Conservation (phyloP, 2,888 invertebrate genomes). For the Drosophila eohydei region DNA sequence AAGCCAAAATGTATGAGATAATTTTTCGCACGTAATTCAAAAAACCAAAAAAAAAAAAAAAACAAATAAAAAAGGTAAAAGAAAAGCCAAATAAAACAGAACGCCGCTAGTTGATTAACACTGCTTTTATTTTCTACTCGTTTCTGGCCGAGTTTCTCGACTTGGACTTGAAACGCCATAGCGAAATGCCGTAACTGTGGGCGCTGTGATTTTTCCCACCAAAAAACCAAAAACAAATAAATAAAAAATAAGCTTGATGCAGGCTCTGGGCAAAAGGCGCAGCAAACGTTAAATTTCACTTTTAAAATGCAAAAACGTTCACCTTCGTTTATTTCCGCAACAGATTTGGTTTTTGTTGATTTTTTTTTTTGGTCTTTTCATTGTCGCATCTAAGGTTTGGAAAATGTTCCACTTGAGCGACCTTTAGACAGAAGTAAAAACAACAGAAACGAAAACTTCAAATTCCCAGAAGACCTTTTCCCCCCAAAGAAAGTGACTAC, state of each 20-base stretch:
- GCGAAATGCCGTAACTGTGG: constrained; percentile 63
- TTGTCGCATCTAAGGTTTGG: constrained; percentile 56
- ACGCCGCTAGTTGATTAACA: constrained; percentile 77
- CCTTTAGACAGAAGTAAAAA: constrained; percentile 26
- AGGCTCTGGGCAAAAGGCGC: constrained; percentile 26
- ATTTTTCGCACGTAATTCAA: constrained; percentile 75
- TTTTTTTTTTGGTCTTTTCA: constrained; percentile 32
- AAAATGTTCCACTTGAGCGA: constrained; percentile 68
- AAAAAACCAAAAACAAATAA: constrained; percentile 64
- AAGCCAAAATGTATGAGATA: constrained; percentile 45
- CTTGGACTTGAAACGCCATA: constrained; percentile 22
- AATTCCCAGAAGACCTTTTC: constrained; percentile 43
- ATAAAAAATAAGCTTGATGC: constrained; percentile 49
- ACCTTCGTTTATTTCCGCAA: constrained; percentile 81
- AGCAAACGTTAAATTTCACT: constrained; percentile 73
- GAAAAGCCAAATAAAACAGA: constrained; percentile 52
- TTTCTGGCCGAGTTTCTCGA: constrained; percentile 39
- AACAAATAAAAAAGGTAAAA: constrained; percentile 11
- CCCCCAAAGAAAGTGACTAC: constrained; percentile 61
- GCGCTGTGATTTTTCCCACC: constrained; percentile 70
- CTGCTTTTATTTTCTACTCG: constrained; percentile 28
- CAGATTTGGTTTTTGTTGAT: constrained; percentile 38
- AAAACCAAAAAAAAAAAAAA: constrained; percentile 8
- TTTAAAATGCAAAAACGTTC: constrained; percentile 77
- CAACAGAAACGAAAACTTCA: constrained; percentile 3